Conservation (phyloP, 2,888 invertebrate genomes). For the Ariolimax columbianus region DNA sequence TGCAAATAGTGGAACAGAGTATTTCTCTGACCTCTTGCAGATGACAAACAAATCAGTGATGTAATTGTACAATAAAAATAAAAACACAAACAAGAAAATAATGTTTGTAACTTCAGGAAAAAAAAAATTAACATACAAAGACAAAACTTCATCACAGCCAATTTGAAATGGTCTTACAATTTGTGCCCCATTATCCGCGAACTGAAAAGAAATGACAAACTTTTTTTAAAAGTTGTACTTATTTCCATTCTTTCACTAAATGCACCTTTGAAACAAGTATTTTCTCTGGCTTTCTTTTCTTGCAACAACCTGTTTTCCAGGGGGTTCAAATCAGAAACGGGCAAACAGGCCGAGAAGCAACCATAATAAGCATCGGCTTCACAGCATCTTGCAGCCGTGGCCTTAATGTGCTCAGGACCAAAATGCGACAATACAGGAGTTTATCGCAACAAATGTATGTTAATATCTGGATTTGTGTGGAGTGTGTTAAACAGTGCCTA, state of each 20-base stretch:
- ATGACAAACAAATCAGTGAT: neutral
- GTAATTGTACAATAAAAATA: constrained; percentile 6
- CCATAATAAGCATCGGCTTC: constrained; percentile 6
- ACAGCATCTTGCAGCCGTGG: constrained; percentile 9
- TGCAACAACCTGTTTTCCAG: neutral
- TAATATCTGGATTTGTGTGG: constrained; percentile 2
- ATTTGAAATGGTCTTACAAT: constrained; percentile 31
- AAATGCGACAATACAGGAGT: constrained; percentile 39
- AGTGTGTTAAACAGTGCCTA: neutral
- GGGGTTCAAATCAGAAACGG: neutral
- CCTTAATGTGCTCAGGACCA: neutral
- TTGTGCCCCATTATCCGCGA: neutral
- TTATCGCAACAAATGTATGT: constrained; percentile 27
- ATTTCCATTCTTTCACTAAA: constrained; percentile 5
- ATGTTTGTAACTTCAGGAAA: neutral
- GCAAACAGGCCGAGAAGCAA: neutral
- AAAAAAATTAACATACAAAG: constrained; percentile 10
- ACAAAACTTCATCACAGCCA: constrained; percentile 47
- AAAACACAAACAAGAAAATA: constrained; percentile 9
- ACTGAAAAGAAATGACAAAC: neutral
- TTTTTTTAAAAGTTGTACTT: constrained; percentile 11
- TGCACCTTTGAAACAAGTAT: neutral
- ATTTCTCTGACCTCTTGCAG: neutral
- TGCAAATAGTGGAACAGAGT: neutral
- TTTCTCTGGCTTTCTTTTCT: neutral